These are phyloP conservation scores for Polypedilum pembai DNA, from an alignment of 1,140 invertebrate genomes.

Conservation along the genomic window DNA sequence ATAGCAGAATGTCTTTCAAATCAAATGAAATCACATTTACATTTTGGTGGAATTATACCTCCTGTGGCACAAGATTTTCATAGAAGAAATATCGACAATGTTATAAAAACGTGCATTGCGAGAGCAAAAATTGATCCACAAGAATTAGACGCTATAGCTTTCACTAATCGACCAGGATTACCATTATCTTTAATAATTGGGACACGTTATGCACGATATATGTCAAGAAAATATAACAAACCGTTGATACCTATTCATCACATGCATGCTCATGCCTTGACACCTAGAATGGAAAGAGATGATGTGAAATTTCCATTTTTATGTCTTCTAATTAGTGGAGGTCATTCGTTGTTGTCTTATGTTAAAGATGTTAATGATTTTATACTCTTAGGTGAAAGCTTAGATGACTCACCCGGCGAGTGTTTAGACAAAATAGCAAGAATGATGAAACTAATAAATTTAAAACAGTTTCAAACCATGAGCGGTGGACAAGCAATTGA, in stretches of 20 bases:
- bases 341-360: conserved; percentile 78
- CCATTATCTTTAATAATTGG: conserved; percentile 72
- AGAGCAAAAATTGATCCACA: conserved; percentile 56
- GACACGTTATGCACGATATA: conserved; percentile 71
- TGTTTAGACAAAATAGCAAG: conserved; percentile 84
- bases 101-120: conserved; percentile 61
- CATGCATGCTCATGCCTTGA: conserved; percentile 97
- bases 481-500: conserved; percentile 84
- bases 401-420: conserved; percentile 88
- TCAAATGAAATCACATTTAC: conserved; percentile 65
- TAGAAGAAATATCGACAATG: conserved; percentile 63
- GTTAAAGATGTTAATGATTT: conserved; percentile 70
- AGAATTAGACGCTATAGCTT: conserved; percentile 83
- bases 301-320: conserved; percentile 80
- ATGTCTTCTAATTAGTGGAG: conserved; percentile 82
- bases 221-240: conserved; percentile 62
- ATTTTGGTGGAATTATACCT: conserved; percentile 87
- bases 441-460: conserved; percentile 72
- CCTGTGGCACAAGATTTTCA: conserved; percentile 76
- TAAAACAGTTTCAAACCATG: conserved; percentile 61
- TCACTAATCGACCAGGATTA: conserved; percentile 83
- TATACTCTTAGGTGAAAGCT: conserved; percentile 63
- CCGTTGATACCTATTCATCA: conserved; percentile 95
- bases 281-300: conserved; percentile 59
- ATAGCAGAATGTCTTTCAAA: conserved; percentile 72